Conservation (phyloP, 2,797 vertebrate genomes). For the Phoxinus dragarum region DNA sequence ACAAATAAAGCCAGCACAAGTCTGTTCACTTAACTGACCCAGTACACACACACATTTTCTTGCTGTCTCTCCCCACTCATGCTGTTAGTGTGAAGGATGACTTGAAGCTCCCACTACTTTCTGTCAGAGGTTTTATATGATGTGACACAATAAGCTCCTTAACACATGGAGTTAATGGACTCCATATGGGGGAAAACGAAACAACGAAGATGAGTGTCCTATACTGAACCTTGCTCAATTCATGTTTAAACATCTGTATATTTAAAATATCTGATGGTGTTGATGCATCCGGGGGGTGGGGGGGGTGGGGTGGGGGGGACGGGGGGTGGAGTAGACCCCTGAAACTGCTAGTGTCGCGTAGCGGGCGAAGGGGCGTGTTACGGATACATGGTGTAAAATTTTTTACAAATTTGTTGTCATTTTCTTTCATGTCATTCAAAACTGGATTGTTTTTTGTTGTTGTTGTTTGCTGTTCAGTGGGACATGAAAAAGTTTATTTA, state of each 20-base stretch:
- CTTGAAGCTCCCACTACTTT: constrained; percentile 37
- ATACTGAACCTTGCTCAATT: not conserved
- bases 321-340: no score
- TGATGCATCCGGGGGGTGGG: no score
- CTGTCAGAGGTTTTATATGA: constrained; percentile 43
- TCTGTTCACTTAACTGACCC: constrained; percentile 12
- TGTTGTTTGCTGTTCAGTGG: not conserved
- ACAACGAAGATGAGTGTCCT: constrained; percentile 1
- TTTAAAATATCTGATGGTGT: not conserved
- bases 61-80: constrained; percentile 12
- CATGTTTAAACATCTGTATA: not conserved
- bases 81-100: constrained; percentile 42
- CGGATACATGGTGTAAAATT: no score
- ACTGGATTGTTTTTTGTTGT: not conserved
- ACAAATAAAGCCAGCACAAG: constrained; percentile 30
- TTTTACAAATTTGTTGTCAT: not conserved
- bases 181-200: constrained; percentile 18
- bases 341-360: no score
- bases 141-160: constrained; percentile 47
- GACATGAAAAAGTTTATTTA: not conserved
- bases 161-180: constrained; percentile 46
- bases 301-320: no score
- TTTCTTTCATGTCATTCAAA: not conserved
- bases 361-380: no score
- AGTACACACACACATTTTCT: constrained; percentile 24